phyloP scores from a whole-genome alignment of 1,140 invertebrate species.

The Caenorhabditis briggsae region DNA sequence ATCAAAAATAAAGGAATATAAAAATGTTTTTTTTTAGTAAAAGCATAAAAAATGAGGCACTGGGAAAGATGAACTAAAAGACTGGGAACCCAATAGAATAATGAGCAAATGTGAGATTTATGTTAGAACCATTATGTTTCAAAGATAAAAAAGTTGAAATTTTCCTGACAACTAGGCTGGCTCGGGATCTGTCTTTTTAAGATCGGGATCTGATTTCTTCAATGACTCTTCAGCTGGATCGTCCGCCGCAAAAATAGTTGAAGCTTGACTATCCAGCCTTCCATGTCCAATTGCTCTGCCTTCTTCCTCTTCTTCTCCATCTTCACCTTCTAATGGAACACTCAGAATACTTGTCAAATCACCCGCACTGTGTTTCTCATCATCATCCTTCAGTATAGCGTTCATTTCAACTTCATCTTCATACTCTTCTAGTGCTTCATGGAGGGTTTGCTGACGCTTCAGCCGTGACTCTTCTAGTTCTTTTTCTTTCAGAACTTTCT shows the following conservation, averaged over 20 bases:
- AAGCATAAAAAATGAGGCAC: no score
- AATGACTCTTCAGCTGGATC: no score
- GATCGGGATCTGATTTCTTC: no score
- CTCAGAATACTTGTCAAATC: slow-evolving; percentile 33
- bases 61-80: no score
- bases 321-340: neutral
- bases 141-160: no score
- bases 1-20: no score
- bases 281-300: neutral
- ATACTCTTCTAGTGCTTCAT: slow-evolving; percentile 39
- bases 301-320: neutral
- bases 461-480: neutral
- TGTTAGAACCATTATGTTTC: no score
- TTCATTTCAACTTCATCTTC: slow-evolving; percentile 42
- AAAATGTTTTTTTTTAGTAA: no score
- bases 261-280: slow-evolving; percentile 33
- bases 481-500: slow-evolving; percentile 15
- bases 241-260: slow-evolving; percentile 1
- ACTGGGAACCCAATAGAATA: no score
- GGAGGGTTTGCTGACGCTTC: neutral
- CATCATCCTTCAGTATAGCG: slow-evolving; percentile 12
- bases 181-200: no score
- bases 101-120: no score
- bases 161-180: no score
- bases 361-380: neutral